A percentile compares a stretch with the other conserved stretches of the same genome.
These are phyloP conservation scores for Drosophila ercepeae DNA, from an alignment of 1,140 invertebrate species.

Conservation along the genomic window DNA sequence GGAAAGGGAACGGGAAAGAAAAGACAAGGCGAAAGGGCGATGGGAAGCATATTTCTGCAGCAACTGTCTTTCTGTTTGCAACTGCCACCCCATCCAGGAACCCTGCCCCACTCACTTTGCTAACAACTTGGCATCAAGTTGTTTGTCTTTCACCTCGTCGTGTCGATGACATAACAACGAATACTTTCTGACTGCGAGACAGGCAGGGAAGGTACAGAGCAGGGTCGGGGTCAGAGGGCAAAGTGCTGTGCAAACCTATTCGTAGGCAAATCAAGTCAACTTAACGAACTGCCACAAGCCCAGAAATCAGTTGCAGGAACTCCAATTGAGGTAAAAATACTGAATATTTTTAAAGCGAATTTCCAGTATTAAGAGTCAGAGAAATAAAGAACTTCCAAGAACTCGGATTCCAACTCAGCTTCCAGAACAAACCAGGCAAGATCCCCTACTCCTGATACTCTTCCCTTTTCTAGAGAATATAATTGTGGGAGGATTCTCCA, in stretches of 20 bases:
- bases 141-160: slow-evolving; percentile 75
- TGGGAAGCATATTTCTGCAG: slow-evolving; percentile 59
- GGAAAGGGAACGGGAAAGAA: slow-evolving; percentile 1
- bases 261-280: too few species aligned
- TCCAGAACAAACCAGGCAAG: too few species aligned
- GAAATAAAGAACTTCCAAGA: too few species aligned
- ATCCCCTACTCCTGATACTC: neutral
- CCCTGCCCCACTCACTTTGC: slow-evolving; percentile 51
- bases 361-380: too few species aligned
- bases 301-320: too few species aligned
- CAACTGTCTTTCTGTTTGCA: slow-evolving; percentile 60
- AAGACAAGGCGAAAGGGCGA: neutral
- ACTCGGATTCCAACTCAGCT: too few species aligned
- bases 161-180: slow-evolving; percentile 70
- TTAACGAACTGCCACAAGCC: too few species aligned
- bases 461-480: slow-evolving; percentile 9
- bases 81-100: neutral
- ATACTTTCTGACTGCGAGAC: slow-evolving; percentile 2
- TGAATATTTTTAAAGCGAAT: too few species aligned
- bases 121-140: slow-evolving; percentile 79
- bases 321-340: too few species aligned
- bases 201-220: too few species aligned
- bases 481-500: slow-evolving; percentile 4
- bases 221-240: too few species aligned
- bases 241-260: too few species aligned